These are phyloP conservation scores for Halisarca cf. caerulea DNA, from an alignment of 37 sponge, comb jelly and placozoan genomes.

Conservation along the genomic window DNA sequence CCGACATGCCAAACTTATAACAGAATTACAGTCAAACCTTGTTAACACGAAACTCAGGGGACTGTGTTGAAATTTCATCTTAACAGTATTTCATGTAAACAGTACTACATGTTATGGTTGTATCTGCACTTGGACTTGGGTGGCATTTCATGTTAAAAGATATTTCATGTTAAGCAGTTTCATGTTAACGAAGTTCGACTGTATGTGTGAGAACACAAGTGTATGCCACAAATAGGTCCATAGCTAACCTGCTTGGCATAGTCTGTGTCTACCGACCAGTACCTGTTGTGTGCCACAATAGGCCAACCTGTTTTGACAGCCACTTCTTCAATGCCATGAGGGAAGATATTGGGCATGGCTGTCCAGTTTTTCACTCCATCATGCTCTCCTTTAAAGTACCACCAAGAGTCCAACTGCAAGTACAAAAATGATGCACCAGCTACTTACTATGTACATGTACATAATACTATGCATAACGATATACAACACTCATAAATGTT, in stretches of 20 bases:
- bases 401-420: constrained; percentile 79
- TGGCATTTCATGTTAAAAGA: too few species aligned
- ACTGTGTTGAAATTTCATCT: too few species aligned
- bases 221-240: too few species aligned
- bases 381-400: constrained; percentile 73
- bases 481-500: neutral
- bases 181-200: too few species aligned
- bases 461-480: neutral
- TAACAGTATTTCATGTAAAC: too few species aligned
- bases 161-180: too few species aligned
- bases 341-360: constrained; percentile 62
- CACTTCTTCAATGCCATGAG: constrained; percentile 66
- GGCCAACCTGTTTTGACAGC: constrained; percentile 56
- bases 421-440: neutral
- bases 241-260: constrained; percentile 77
- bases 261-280: constrained; percentile 70
- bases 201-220: too few species aligned
- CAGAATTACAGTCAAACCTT: too few species aligned
- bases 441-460: neutral
- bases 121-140: too few species aligned
- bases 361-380: constrained; percentile 85
- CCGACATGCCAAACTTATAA: too few species aligned
- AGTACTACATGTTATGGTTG: too few species aligned
- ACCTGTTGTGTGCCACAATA: constrained; percentile 76
- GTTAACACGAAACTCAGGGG: too few species aligned